Conservation (phyloP, 2,888 invertebrate species). For the Sympetrum striolatum region DNA sequence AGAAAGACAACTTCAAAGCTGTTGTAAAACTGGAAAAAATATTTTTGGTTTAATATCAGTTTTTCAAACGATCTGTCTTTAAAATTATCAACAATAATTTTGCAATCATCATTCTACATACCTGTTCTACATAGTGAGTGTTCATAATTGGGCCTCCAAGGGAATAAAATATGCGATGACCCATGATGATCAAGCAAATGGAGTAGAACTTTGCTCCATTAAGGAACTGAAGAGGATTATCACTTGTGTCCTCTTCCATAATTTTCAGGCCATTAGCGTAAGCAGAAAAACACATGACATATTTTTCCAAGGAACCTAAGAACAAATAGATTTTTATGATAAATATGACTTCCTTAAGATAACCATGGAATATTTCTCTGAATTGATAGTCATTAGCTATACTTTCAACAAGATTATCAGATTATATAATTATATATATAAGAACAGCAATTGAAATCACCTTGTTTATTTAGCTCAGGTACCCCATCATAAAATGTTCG, state of each 20-base stretch:
- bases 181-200: constrained; percentile 54
- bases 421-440: background rate
- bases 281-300: constrained; percentile 8
- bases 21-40: background rate
- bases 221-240: constrained; percentile 52
- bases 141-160: constrained; percentile 54
- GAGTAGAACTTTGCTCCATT: constrained; percentile 55
- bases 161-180: constrained; percentile 55
- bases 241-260: background rate
- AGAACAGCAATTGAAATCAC: background rate
- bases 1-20: constrained; percentile 34
- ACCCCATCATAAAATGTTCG: background rate
- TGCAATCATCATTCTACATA: constrained; percentile 46
- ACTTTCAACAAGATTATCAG: background rate
- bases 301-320: constrained; percentile 5
- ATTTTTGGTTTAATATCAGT: background rate
- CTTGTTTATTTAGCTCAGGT: constrained; percentile 7
- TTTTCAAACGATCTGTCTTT: background rate
- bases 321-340: background rate
- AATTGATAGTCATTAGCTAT: background rate
- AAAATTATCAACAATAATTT: background rate
- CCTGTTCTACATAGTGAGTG: constrained; percentile 54
- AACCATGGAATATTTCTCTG: too few species aligned
- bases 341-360: background rate
- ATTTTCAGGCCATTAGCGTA: constrained; percentile 31